phyloP scores from a whole-genome alignment of 2,888 invertebrate genomes.

The Philopedon plagiatum region DNA sequence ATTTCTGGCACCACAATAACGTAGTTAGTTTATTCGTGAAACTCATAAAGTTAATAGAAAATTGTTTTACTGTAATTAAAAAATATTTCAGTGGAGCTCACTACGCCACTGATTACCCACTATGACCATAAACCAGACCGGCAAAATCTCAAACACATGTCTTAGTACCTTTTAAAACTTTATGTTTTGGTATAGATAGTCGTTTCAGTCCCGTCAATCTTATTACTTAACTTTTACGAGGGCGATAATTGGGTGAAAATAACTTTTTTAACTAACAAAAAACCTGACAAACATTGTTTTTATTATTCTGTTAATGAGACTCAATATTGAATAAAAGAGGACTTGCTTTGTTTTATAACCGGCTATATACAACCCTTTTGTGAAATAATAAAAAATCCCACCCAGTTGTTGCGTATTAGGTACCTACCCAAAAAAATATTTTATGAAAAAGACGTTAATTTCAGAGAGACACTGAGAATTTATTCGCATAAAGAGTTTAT shows the following conservation, averaged over 20 bases:
- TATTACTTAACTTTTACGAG: slow-evolving; percentile 36
- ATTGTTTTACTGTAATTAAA: too few relatives aligned
- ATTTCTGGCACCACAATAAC: too few relatives aligned
- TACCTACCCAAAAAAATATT: too few relatives aligned
- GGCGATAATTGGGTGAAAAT: slow-evolving; percentile 45
- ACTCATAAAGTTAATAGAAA: too few relatives aligned
- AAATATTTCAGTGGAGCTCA: background rate
- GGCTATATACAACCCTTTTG: background rate
- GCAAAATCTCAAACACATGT: slow-evolving; percentile 9
- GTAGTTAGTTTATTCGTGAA: too few relatives aligned
- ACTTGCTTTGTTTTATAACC: background rate
- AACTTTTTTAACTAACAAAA: slow-evolving; percentile 28
- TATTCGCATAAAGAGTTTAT: too few relatives aligned
- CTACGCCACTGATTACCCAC: background rate
- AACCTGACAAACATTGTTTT: slow-evolving; percentile 6
- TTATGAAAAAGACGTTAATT: too few relatives aligned
- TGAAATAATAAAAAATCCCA: background rate
- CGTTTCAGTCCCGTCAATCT: slow-evolving; percentile 15
- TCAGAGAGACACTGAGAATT: too few relatives aligned
- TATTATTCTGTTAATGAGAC: slow-evolving; percentile 4
- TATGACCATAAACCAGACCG: background rate
- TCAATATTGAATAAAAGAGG: background rate
- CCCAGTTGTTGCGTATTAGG: too few relatives aligned
- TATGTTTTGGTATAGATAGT: slow-evolving; percentile 14
- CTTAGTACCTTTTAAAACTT: slow-evolving; percentile 6